These are phyloP conservation scores for Camponotus fellah DNA, from an alignment of 2,888 invertebrate genomes.

Conservation along the genomic window DNA sequence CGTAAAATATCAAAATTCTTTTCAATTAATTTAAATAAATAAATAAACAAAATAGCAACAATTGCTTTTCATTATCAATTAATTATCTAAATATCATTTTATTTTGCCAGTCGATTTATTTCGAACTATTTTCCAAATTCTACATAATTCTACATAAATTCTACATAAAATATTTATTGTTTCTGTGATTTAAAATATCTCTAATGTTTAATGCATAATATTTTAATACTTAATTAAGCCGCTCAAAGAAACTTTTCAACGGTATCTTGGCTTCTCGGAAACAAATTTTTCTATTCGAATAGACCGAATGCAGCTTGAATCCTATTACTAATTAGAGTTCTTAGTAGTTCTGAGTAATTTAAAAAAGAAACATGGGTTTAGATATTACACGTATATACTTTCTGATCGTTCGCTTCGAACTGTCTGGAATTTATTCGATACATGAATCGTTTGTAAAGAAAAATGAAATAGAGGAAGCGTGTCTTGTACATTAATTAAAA, in stretches of 20 bases:
- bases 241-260: background rate
- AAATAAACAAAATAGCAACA: too few species aligned
- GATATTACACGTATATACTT: background rate
- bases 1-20: too few species aligned
- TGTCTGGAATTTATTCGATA: background rate
- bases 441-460: background rate
- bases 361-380: background rate
- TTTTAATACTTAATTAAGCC: background rate
- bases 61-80: too few species aligned
- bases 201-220: too few species aligned
- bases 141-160: too few species aligned
- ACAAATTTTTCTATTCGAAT: background rate
- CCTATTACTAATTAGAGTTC: background rate
- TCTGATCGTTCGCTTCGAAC: background rate
- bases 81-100: too few species aligned
- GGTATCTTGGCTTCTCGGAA: constrained; percentile 1
- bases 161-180: too few species aligned
- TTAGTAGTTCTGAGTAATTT: too few species aligned
- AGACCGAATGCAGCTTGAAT: background rate
- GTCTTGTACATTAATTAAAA: constrained; percentile 73
- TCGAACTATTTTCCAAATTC: too few species aligned
- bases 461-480: constrained; percentile 34
- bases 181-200: too few species aligned
- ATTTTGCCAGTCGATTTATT: too few species aligned
- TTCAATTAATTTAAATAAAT: too few species aligned